Percentiles rank a stretch among this genome's conserved stretches.
phyloP scores from a whole-genome alignment of 2,113 vertebrate species.

The Gallinago media region DNA sequence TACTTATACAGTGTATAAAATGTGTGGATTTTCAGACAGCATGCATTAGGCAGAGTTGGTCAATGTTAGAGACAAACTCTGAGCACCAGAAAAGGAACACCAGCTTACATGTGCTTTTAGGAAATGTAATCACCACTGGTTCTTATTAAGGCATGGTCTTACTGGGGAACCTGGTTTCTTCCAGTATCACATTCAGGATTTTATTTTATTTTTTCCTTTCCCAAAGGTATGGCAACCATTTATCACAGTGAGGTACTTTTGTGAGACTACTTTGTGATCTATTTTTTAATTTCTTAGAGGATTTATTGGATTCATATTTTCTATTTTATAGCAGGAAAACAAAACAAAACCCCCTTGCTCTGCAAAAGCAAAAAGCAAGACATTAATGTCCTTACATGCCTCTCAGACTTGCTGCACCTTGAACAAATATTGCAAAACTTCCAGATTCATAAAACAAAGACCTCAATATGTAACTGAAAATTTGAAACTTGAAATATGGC shows the following conservation, averaged over 20 bases:
- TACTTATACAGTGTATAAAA: not conserved
- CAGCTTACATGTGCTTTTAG: not conserved
- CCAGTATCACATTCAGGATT: not conserved
- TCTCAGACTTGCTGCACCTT: not conserved
- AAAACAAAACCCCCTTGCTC: not conserved
- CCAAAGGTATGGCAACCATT: not conserved
- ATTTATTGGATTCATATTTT: not conserved
- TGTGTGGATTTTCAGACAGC: not conserved
- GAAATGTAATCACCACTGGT: not conserved
- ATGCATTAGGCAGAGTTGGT: not conserved
- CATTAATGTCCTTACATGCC: accelerated
- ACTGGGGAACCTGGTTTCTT: not conserved
- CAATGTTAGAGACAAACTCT: not conserved
- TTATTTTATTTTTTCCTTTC: not conserved
- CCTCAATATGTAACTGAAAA: not conserved
- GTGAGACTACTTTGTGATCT: not conserved
- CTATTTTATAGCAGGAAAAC: not conserved
- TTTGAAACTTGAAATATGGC: not conserved
- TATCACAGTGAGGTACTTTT: not conserved
- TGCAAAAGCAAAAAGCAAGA: not conserved
- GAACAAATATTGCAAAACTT: not conserved
- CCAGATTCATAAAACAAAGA: not conserved
- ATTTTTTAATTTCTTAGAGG: not conserved
- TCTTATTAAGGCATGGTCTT: not conserved
- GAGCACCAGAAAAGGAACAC: not conserved